phyloP scores from a whole-genome alignment of 2,113 vertebrate genomes.

The Thunnus thynnus region DNA sequence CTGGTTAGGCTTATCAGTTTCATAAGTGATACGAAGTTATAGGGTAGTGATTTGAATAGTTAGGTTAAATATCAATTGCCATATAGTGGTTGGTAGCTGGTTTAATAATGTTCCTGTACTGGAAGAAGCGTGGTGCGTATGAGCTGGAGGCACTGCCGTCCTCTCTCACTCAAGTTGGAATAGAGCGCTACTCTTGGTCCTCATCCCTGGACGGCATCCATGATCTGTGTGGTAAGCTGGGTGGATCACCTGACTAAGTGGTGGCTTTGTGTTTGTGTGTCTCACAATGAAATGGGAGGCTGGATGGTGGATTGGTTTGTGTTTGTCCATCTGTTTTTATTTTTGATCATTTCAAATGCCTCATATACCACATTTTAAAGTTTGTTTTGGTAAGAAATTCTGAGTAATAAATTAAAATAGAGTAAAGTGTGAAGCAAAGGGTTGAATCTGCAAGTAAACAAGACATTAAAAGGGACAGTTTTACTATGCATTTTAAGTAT shows the following conservation, averaged over 20 bases:
- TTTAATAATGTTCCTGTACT: constrained; percentile 91
- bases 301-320: neutral
- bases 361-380: too few relatives aligned
- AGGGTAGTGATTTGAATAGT: neutral
- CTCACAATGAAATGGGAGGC: neutral
- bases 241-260: constrained; percentile 21
- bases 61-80: neutral
- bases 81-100: neutral
- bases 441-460: too few relatives aligned
- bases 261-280: constrained; percentile 11
- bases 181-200: constrained; percentile 92
- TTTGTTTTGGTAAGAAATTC: too few relatives aligned
- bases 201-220: constrained; percentile 89
- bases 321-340: neutral
- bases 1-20: neutral
- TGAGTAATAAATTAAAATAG: too few relatives aligned
- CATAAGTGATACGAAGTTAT: neutral
- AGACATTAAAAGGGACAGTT: too few relatives aligned
- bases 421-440: too few relatives aligned
- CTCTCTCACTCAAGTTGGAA: constrained; percentile 76
- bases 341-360: neutral
- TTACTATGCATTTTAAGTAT: too few relatives aligned
- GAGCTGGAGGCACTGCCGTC: constrained; percentile 89
- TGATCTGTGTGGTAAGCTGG: constrained; percentile 89
- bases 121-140: constrained; percentile 93